Conservation (phyloP, 2,113 vertebrate genomes). For the Tringa solitaria region DNA sequence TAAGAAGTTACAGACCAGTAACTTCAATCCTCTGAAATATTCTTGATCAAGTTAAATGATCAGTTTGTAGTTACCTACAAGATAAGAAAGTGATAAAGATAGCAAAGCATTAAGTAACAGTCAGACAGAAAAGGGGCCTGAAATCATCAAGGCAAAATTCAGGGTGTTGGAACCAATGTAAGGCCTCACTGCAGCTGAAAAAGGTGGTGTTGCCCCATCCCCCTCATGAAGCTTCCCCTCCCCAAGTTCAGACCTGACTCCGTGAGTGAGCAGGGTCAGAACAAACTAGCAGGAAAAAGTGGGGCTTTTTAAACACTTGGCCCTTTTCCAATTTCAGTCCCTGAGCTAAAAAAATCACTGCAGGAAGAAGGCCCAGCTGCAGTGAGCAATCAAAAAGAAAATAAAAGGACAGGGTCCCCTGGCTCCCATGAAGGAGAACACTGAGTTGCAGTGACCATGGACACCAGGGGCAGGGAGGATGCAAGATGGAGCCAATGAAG, state of each 20-base stretch:
- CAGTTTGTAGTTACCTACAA: constrained; percentile 63
- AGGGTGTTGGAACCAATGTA: neutral
- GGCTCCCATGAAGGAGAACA: neutral
- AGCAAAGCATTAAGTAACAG: constrained; percentile 46
- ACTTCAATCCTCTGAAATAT: constrained; percentile 53
- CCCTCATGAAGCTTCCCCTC: neutral
- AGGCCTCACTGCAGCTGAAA: neutral
- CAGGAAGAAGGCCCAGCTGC: neutral
- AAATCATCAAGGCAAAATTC: neutral
- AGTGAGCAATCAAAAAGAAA: neutral
- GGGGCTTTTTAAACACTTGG: neutral
- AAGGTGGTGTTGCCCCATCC: neutral
- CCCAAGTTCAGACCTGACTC: neutral
- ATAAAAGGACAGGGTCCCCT: neutral
- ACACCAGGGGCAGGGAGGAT: neutral
- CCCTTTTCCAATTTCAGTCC: neutral
- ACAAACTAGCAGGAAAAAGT: neutral
- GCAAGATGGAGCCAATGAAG: neutral
- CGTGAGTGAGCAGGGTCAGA: neutral
- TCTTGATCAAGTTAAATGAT: constrained; percentile 61
- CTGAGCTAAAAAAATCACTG: neutral
- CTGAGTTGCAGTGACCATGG: neutral
- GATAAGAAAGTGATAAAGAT: constrained; percentile 61
- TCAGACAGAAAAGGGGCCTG: neutral
- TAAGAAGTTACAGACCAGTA: constrained; percentile 58